Base-by-base conservation (phyloP, 2,888 invertebrate species). In the Liodrosophila aerea region DNA sequence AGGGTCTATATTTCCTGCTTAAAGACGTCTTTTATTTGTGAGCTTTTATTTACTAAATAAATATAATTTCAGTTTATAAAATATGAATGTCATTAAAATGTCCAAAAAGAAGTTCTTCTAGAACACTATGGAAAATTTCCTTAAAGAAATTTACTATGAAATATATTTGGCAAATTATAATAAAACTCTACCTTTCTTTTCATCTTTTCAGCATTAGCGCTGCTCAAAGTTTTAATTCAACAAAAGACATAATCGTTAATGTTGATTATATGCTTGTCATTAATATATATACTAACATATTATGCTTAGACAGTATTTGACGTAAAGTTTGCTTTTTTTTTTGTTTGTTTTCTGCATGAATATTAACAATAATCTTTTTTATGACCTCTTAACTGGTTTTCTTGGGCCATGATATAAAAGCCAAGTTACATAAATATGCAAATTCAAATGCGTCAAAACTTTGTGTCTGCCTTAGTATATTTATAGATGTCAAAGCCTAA, bases 391-490 rank as follows among this genome's bases (percentile, higher is more conserved):
- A 51, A 58, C 62, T 51, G 30, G 71, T 69, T 69, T 63, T 59
- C 9, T 41, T 58, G 18, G 33, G n/a, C n/a, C 4, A 30, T 36
- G 22, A 15, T 11, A 52, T 47, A 5, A 51, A 3, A 31, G 58
- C 18, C n/a, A 29, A 16, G 45, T 69, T 69, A 69, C 69, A 69
- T 51, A 65, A 51, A 65, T 54, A 69, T 66, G 57, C 57, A 47
- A 71, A 71, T 71, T 16, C 13, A 30, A 50, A 64, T 46, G 39
- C 22, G 37, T 22, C 22, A 22, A 22, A 31, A 37, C 13, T 41
- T 56, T 46, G 40, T 58, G 22, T n/a, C 49, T 51, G 9, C 36
- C 4, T 27, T 39, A n/a, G n/a, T n/a, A 34, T 59, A 56, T 64
- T 49, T 45, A 56, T 56, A 47, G 58, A 13, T 39, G 33, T 39